Evolutionary conservation across 2,797 vertebrate species (phyloP).

Genomic region (Diplodus puntazzo): DNA sequence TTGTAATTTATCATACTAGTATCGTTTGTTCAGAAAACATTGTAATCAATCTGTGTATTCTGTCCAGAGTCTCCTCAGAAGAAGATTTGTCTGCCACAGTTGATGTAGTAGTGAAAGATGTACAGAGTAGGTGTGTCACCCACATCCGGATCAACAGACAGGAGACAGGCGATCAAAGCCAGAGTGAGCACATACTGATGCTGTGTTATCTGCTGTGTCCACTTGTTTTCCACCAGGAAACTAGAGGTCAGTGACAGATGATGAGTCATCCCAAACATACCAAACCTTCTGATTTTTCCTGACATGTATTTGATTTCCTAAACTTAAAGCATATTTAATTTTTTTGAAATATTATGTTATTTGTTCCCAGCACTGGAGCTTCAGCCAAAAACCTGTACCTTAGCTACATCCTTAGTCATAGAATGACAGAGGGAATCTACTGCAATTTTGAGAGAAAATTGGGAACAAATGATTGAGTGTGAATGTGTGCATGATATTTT

Average conservation of each 20-base stretch:
- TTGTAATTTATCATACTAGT: not conserved
- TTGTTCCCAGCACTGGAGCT: slow-evolving; percentile 18
- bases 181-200: not conserved
- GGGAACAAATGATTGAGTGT: not conserved
- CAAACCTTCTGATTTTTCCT: not conserved
- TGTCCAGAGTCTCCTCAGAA: not conserved
- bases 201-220: not conserved
- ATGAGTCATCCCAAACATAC: not conserved
- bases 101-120: not conserved
- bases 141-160: not conserved
- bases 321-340: not conserved
- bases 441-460: not conserved
- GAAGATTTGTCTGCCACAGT: not conserved
- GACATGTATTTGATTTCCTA: slow-evolving; percentile 4
- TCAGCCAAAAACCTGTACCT: slow-evolving; percentile 19
- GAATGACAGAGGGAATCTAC: not conserved
- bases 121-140: not conserved
- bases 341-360: slow-evolving; percentile 13
- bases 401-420: slow-evolving; percentile 4
- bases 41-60: not conserved
- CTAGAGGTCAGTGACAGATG: slow-evolving; percentile 3
- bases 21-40: not conserved
- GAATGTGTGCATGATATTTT: slow-evolving; percentile 7
- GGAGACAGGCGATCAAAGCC: not conserved
- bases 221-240: slow-evolving; percentile 1